Evolutionary conservation across 2,113 vertebrate genomes (phyloP), one percentile per base, ranked within the genome.

Genomic region (Scatophagus argus): DNA sequence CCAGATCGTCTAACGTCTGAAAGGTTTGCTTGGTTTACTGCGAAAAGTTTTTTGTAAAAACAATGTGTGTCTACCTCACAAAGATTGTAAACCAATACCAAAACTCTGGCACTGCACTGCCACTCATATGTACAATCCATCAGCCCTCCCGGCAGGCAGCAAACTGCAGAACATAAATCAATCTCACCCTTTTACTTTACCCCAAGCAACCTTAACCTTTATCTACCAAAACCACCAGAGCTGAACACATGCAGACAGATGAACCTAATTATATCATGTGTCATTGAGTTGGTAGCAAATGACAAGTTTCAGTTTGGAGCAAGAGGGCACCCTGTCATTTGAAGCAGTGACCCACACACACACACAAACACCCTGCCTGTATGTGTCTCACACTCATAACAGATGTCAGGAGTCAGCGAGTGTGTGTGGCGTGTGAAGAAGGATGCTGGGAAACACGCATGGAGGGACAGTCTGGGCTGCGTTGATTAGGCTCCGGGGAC

Each of bases 401-500:
- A 86, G 77, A 71, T 23, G 38, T 56, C 54, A 21, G 47, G 6
- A 47, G 64, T 52, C 49, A 21, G 14, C 14, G 32, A 38, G 70
- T 47, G 27, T 17, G 63, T 84, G 60, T 54, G 77, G 58, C 51
- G 31, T 34, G 63, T 46, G 64, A 39, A 32, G 72, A 47, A 61
- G 62, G 58, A 78, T 19, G 43, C 17, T 34, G 49, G 27, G 10
- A 41, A n/a, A 46, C n/a, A 54, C 27, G 46, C 72, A 80, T 16
- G 64, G 79, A 64, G 52, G 56, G 67, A 61, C 52, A 5, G 79
- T 71, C 89, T 92, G 93, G 8, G 59, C 67, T 8, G 83, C 34
- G 58, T 60, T 91, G 94, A 95, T 95, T 94, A 94, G 83, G 27
- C 89, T 83, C 79, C 47, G 39, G 87, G 86, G 90, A 92, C 78